Percentiles rank a stretch among this genome's conserved stretches.
These are phyloP conservation scores for Sciurus vulgaris DNA, from an alignment of 2,797 vertebrate species.

Conservation along the genomic window DNA sequence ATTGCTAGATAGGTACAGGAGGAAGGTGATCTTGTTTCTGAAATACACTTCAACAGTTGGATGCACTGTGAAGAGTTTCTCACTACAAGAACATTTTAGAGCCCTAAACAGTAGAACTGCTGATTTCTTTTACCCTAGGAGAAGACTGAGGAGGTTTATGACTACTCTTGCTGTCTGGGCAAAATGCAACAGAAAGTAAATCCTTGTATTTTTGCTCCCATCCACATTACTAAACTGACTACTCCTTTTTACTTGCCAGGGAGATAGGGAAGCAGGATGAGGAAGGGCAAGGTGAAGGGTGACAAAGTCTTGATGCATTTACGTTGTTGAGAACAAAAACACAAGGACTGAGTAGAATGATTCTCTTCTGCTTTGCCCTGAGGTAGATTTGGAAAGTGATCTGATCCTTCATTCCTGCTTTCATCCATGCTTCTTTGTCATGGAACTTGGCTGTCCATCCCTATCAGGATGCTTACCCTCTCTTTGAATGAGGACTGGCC, in stretches of 20 bases:
- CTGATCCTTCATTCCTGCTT: constrained; percentile 10
- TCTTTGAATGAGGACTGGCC: background rate
- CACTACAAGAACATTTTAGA: background rate
- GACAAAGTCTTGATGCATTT: background rate
- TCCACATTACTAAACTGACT: background rate
- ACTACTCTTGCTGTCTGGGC: background rate
- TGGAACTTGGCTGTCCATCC: background rate
- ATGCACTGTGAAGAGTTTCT: background rate
- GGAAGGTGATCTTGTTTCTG: background rate
- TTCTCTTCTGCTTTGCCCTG: background rate
- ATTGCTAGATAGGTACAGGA: background rate
- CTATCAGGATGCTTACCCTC: background rate
- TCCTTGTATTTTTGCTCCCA: background rate
- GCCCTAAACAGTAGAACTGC: background rate
- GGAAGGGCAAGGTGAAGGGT: background rate
- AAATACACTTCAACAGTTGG: constrained; percentile 4
- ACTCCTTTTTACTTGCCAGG: constrained; percentile 12
- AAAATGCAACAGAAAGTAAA: constrained; percentile 20
- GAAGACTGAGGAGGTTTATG: background rate
- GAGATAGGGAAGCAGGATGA: background rate
- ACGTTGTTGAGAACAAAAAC: background rate
- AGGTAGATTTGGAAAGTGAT: background rate
- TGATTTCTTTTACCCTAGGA: background rate
- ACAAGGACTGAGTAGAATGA: background rate
- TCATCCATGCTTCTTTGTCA: background rate